These are phyloP conservation scores for Amphibalanus amphitrite DNA, from an alignment of 1,140 invertebrate genomes.

Conservation along the genomic window DNA sequence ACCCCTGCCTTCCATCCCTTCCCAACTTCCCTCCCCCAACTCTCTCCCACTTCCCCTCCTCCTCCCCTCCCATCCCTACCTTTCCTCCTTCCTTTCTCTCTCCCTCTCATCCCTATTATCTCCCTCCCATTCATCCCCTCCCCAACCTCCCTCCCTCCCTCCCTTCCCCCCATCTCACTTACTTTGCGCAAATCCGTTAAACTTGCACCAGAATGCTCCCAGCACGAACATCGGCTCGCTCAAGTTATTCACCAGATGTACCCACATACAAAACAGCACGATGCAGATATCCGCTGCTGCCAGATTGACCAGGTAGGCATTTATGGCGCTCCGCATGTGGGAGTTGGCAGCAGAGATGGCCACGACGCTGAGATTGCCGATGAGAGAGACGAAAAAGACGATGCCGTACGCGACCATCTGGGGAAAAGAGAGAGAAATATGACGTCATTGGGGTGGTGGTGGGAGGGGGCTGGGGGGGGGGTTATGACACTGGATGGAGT, in stretches of 20 bases:
- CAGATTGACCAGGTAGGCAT: conserved; percentile 28
- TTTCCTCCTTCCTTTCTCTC: too few species aligned
- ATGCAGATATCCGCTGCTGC: conserved; percentile 29
- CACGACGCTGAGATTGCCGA: conserved; percentile 34
- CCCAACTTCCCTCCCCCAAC: too few species aligned
- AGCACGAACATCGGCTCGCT: conserved; percentile 24
- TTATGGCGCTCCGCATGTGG: conserved; percentile 26
- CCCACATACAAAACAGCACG: conserved; percentile 31
- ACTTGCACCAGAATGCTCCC: conserved; percentile 31
- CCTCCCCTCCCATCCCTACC: too few species aligned
- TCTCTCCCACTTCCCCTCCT: too few species aligned
- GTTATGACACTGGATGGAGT: too few species aligned
- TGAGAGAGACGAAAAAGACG: conserved; percentile 23
- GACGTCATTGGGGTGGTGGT: too few species aligned
- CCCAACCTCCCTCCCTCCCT: too few species aligned
- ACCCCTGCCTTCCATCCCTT: too few species aligned
- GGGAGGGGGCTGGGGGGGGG: too few species aligned
- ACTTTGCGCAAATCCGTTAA: conserved; percentile 34
- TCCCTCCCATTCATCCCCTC: too few species aligned
- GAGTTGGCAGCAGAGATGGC: conserved; percentile 32
- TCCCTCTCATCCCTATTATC: too few species aligned
- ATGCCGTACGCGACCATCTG: conserved; percentile 12
- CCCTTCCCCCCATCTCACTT: conserved; percentile 17
- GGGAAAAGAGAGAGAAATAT: too few species aligned
- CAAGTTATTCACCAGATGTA: conserved; percentile 27